Evolutionary conservation across 2,113 vertebrate genomes (phyloP).

Genomic region (Malurus melanocephalus): DNA sequence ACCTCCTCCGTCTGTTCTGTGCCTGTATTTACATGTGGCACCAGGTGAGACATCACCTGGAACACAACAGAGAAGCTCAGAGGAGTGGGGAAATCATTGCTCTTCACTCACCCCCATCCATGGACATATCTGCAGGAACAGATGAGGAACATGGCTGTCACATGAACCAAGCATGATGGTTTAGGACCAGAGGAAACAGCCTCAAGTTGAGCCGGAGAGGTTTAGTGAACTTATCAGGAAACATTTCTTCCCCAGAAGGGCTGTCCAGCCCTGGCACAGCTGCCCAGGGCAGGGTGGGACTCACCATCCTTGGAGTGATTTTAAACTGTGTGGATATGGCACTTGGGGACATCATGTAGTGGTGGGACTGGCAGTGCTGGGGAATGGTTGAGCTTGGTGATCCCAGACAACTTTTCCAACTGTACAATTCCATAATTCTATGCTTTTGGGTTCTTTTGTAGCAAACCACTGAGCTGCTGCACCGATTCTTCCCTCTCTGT

Average conservation of each 20-base stretch:
- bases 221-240: not conserved
- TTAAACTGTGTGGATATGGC: not conserved
- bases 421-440: not conserved
- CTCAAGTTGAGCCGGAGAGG: not conserved
- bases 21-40: not conserved
- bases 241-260: not conserved
- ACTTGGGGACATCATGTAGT: not conserved
- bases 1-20: not conserved
- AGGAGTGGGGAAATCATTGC: slow-evolving; percentile 12
- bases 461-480: not conserved
- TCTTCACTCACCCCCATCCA: not conserved
- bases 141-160: rapidly evolving
- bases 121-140: not conserved
- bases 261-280: not conserved
- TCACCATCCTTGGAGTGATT: not conserved
- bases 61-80: slow-evolving; percentile 31
- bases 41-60: not conserved
- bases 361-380: not conserved
- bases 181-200: not conserved
- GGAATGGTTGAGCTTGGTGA: not conserved
- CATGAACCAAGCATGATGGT: too few species aligned
- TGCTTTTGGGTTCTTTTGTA: not conserved
- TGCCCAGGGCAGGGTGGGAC: not conserved
- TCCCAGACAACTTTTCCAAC: not conserved
- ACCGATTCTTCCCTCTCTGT: not conserved